phyloP scores from a whole-genome alignment of 2,113 vertebrate genomes.

The Butastur rufipennis region DNA sequence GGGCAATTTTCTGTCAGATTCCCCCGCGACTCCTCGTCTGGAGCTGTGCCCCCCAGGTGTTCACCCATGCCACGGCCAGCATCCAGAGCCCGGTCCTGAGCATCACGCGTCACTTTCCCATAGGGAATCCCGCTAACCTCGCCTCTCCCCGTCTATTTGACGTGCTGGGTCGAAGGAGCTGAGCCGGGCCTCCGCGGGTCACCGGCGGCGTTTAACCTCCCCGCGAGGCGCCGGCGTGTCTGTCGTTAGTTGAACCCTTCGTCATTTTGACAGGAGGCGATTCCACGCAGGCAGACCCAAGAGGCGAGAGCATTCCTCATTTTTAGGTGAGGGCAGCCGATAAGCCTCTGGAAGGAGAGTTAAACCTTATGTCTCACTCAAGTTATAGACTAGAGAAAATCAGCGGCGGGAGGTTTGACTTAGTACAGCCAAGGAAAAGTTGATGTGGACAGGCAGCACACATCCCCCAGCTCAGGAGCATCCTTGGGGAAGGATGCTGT shows the following conservation, averaged over 20 bases:
- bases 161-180: fast-evolving
- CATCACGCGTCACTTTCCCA: not conserved
- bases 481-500: not conserved
- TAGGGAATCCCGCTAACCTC: not conserved
- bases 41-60: not conserved
- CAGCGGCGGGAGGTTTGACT: not conserved
- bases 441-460: not conserved
- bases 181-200: not conserved
- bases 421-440: not conserved
- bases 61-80: fast-evolving
- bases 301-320: not conserved
- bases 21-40: not conserved
- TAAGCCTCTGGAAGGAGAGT: not conserved
- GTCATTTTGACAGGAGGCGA: not conserved
- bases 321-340: not conserved
- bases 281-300: not conserved
- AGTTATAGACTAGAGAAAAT: not conserved
- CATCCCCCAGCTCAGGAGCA: not conserved
- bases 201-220: not conserved
- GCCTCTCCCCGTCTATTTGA: not conserved
- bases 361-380: not conserved
- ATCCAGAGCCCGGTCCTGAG: not conserved
- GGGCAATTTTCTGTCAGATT: not conserved
- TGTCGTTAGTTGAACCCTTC: not conserved
- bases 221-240: not conserved